Conservation (phyloP, 2,113 vertebrate species). For the Anhinga rufa region DNA sequence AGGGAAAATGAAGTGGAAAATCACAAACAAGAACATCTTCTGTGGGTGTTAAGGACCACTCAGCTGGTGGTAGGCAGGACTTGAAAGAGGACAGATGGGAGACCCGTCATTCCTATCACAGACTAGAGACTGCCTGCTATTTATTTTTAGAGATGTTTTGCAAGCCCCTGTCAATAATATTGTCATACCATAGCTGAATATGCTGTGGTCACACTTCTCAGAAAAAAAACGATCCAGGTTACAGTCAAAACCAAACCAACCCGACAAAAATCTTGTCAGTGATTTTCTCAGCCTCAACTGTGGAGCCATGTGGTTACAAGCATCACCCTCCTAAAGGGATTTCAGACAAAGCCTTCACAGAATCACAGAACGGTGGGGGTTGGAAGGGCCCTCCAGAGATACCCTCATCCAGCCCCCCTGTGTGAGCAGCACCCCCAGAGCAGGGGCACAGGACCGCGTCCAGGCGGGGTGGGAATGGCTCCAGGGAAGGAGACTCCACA, state of each 20-base stretch:
- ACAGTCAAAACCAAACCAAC: not conserved
- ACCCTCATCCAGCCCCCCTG: too few species aligned
- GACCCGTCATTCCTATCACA: not conserved
- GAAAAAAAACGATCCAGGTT: not conserved
- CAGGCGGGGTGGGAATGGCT: too few species aligned
- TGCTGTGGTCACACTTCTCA: not conserved
- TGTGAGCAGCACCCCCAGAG: too few species aligned
- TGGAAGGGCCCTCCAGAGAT: too few species aligned
- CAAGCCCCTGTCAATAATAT: not conserved
- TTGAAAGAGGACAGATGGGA: not conserved
- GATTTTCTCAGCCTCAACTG: not conserved
- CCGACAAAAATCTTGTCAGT: not conserved
- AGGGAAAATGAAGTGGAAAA: not conserved
- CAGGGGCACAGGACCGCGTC: too few species aligned
- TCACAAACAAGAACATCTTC: not conserved
- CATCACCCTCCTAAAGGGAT: not conserved
- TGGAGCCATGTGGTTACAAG: rapidly evolving
- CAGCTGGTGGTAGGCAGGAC: not conserved
- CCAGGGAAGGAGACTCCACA: too few species aligned
- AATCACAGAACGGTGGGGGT: too few species aligned
- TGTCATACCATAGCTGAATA: not conserved
- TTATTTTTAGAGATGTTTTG: not conserved
- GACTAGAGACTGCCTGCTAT: not conserved
- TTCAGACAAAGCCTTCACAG: not conserved
- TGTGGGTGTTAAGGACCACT: not conserved